These are phyloP conservation scores for Nansenia antarctica DNA, from an alignment of 2,113 vertebrate species.

Conservation along the genomic window DNA sequence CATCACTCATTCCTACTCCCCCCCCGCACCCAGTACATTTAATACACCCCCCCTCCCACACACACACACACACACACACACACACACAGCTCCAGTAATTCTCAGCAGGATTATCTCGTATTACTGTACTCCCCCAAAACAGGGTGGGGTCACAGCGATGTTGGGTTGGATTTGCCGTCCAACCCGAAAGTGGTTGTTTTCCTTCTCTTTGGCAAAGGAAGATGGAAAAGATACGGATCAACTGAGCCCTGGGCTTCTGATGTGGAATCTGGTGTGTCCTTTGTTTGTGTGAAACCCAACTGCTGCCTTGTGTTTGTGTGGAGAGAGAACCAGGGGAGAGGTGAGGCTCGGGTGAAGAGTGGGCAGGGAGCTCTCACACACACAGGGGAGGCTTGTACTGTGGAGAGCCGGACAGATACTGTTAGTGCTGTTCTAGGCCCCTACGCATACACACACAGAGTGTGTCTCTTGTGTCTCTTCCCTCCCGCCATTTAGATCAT, in stretches of 20 bases:
- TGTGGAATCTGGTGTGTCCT: conserved; percentile 1
- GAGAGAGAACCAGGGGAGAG: background rate
- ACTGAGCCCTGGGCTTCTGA: conserved; percentile 4
- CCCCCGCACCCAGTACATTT: conserved; percentile 14
- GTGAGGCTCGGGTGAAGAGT: conserved; percentile 5
- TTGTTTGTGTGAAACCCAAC: conserved; percentile 17
- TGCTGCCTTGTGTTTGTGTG: conserved; percentile 9
- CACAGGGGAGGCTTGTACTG: background rate
- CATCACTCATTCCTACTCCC: background rate
- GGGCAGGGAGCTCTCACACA: background rate
- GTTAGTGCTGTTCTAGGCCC: background rate
- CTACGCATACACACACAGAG: too few species aligned
- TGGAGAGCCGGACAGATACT: background rate
- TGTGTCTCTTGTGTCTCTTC: background rate
- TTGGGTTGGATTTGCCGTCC: conserved; percentile 45
- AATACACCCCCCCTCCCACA: conserved; percentile 44
- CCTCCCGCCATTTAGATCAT: background rate
- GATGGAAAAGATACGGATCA: background rate
- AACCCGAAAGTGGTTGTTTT: conserved; percentile 53
- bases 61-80: too few species aligned
- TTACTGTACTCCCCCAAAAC: conserved; percentile 38
- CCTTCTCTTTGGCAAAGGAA: conserved; percentile 10
- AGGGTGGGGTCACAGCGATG: conserved; percentile 38
- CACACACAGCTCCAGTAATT: conserved; percentile 51
- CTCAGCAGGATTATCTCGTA: conserved; percentile 56